Evolutionary conservation across 2,888 invertebrate genomes (phyloP), one percentile per base, ranked within the genome.

Genomic region (Andrena camellia): DNA sequence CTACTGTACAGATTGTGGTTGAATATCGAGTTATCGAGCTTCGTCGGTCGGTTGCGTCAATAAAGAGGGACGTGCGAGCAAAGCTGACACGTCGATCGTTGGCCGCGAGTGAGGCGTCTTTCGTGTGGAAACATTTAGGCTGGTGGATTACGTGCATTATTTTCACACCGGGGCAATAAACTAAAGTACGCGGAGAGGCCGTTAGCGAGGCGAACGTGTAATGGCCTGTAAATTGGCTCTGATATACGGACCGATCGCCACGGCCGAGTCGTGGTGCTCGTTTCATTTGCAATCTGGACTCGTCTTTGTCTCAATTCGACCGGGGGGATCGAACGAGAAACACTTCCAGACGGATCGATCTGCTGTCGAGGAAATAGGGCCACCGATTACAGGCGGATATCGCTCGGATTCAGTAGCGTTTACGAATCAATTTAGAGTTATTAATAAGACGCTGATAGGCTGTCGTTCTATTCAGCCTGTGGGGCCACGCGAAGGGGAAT

Each of bases 181-280:
- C 77, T 70, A 60, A 88, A 68, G 67, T 66, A 66, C 75, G 60
- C 59, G 68, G 67, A 52, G 74, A 57, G 74, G 54, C 87, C 62
- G 72, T 81, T 82, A 78, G 84, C 80, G 78, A 68, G 62, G 70
- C 80, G 73, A 84, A 84, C 78, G 80, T 80, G 79, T 87, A 87
- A 87, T 81, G 86, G 73, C 60, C 74, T 82, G 74, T 88, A 86
- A 88, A 88, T 88, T 87, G 82, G 80, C 67, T 80, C 59, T 81
- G 81, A 85, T 86, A 72, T 85, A 83, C 83, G 67, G 67, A 59
- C 63, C 70, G 73, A 31, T 77, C 79, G 79, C 63, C 67, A 59
- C 63, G n/a, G 50, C 67, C 70, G 80, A 73, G 78, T 69, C 86
- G 60, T 52, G 81, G 74, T 76, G 59, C 78, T 69, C 52, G 84